phyloP scores from a whole-genome alignment of 2,888 invertebrate species.

The Rhodophaea formosa region DNA sequence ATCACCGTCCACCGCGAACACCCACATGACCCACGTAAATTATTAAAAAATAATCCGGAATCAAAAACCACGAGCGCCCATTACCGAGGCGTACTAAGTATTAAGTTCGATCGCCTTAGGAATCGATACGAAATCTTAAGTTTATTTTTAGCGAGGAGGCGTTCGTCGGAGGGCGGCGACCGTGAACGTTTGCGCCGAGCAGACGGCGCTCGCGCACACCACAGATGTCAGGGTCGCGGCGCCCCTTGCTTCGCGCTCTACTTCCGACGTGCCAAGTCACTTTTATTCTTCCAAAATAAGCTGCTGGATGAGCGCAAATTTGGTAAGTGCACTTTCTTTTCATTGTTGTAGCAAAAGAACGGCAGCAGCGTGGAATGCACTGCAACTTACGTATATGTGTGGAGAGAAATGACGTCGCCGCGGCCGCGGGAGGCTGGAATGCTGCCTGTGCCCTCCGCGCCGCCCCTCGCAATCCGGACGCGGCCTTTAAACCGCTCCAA shows the following conservation, averaged over 20 bases:
- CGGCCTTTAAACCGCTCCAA: slow-evolving; percentile 79
- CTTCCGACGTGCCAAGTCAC: slow-evolving; percentile 34
- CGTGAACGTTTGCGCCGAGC: slow-evolving; percentile 53
- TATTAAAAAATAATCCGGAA: slow-evolving; percentile 8
- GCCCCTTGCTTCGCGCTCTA: slow-evolving; percentile 42
- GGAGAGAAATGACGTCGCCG: slow-evolving; percentile 61
- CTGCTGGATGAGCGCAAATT: slow-evolving; percentile 30
- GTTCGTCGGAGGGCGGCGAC: slow-evolving; percentile 63
- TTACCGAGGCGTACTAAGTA: slow-evolving; percentile 8
- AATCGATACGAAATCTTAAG: slow-evolving; percentile 50
- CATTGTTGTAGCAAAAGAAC: slow-evolving; percentile 46
- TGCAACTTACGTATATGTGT: slow-evolving; percentile 39
- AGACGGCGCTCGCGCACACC: slow-evolving; percentile 51
- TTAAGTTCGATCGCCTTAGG: slow-evolving; percentile 20
- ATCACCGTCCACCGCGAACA: not conserved
- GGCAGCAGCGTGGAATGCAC: slow-evolving; percentile 54
- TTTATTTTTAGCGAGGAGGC: slow-evolving; percentile 66
- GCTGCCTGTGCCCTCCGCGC: slow-evolving; percentile 63
- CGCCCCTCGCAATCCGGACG: slow-evolving; percentile 78
- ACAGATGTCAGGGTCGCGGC: slow-evolving; percentile 58
- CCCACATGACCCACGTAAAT: slow-evolving; percentile 10
- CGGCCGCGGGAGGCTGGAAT: slow-evolving; percentile 71
- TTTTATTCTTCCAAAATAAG: slow-evolving; percentile 24
- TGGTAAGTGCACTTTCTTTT: slow-evolving; percentile 45
- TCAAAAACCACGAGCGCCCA: slow-evolving; percentile 13